Base-by-base conservation (phyloP, 1,140 invertebrate genomes). In the Penaeus chinensis region DNA sequence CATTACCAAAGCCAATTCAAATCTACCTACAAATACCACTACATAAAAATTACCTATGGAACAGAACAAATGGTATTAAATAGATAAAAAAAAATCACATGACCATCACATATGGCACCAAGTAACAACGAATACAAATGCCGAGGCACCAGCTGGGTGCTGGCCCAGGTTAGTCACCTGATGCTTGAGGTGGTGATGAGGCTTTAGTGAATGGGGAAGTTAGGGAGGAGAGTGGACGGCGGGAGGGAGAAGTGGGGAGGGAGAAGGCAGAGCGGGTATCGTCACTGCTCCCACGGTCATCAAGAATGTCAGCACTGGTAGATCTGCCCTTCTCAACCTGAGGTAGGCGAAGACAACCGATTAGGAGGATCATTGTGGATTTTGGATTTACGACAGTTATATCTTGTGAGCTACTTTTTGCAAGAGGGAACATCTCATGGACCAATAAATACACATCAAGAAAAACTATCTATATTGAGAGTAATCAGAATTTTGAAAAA, bases 191-290 rank as follows among this genome's bases (percentile, higher is more conserved):
- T 62, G 85, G 89, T 42, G 84, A 81, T 69, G 82, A 82, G 79
- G 82, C 76, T 82, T 88, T 85, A 77, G 66, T 82, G 82, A 65
- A 76, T 61, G 84, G 32, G 32, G 87, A 86, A 62, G 89, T 47
- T 42, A 86, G 65, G 62, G 78, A 62, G 32, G 84, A 84, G 74
- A 91, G 83, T 47, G 91, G 91, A 22, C 91, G 91, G 71, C 91
- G 88, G 60, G 84, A 74, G n/a, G 90, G 82, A 60, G 89, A 88
- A 63, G 83, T 87, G 18, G 84, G 88, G 54, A 85, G 78, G 60
- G 88, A 87, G 61, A 88, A 69, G n/a, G 86, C 88, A 13, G 84
- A 65, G n/a, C 81, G 71, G 79, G 81, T 47, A 32, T 66, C n/a
- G 74, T 80, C 47, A 42, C 42, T 54, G 24, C 61, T 65, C 13